Conservation (phyloP, 2,888 invertebrate genomes). For the Coelopa pilipes region DNA sequence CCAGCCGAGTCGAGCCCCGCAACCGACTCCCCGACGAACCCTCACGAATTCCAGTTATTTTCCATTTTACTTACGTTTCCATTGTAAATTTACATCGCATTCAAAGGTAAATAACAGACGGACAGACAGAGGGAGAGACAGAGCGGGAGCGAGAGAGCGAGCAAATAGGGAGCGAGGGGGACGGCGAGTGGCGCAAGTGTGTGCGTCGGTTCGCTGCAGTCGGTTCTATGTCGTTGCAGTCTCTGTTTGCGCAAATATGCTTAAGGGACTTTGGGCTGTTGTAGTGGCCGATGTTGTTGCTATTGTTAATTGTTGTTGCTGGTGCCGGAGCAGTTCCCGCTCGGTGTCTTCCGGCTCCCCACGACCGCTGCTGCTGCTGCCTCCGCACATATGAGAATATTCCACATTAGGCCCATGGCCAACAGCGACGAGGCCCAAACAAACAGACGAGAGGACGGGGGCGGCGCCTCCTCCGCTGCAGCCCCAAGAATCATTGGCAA, state of each 20-base stretch:
- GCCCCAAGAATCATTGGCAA: constrained; percentile 18
- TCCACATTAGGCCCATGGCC: constrained; percentile 33
- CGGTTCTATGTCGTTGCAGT: constrained; percentile 1
- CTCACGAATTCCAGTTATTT: neutral
- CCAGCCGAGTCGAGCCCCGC: neutral
- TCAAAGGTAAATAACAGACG: constrained; percentile 32
- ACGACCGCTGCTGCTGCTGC: too few relatives aligned
- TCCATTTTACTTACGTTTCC: constrained; percentile 8
- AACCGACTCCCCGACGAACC: neutral
- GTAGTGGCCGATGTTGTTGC: constrained; percentile 9
- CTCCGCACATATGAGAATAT: constrained; percentile 19
- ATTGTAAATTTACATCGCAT: constrained; percentile 29
- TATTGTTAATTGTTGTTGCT: constrained; percentile 10
- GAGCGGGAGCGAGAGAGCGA: too few relatives aligned
- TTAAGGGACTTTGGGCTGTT: neutral
- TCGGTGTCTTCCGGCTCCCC: neutral
- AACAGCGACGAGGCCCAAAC: constrained; percentile 34
- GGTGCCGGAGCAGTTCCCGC: neutral
- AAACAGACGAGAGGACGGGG: constrained; percentile 18
- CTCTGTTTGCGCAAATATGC: neutral
- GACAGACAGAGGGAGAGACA: too few relatives aligned
- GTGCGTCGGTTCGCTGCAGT: too few relatives aligned
- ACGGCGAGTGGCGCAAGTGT: neutral
- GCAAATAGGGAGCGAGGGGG: too few relatives aligned
- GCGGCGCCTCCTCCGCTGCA: neutral